Evolutionary conservation across 2,888 invertebrate species (phyloP), one percentile per base, ranked within the genome.

Genomic region (Macaria notata): DNA sequence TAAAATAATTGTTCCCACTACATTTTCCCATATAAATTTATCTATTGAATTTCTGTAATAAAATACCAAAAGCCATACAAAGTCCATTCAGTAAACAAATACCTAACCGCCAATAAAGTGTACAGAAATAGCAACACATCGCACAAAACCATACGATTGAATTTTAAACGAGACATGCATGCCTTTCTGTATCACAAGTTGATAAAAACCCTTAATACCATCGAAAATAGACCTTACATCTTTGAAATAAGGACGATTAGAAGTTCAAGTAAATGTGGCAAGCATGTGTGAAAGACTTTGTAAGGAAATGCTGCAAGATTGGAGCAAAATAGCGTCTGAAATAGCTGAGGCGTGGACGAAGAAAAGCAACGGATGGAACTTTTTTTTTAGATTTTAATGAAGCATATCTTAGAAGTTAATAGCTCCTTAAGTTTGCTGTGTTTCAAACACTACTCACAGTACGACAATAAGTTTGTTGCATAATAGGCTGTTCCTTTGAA

Each of bases 91-190:
- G 56, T 31, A 42, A 39, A 39, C 29, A 56, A 55, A 55, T 49
- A 30, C 41, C 48, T 31, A 31, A 46, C 42, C 54, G 44, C 46
- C 48, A 64, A 62, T 59, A 62, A n/a, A 42, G n/a, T 9, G 49
- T 39, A 52, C 41, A 8, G 51, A 58, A 60, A 64, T 50, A 64
- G 49, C 62, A 45, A 36, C 51, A 50, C 50, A 44, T 59, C 52
- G 52, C 55, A 56, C 62, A 52, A 56, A 60, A 57, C 64, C 58
- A 46, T 58, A 56, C 56, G 59, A 63, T 63, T 64, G 64, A 65
- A 67, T 67, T 63, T 64, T 60, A 66, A 64, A 66, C 56, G 60
- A 54, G 51, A 42, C 30, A 19, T 55, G 55, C 57, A 56, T 65
- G 49, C 60, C 54, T 58, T 57, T 60, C 49, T 47, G 49, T 4